A percentile compares a stretch with the other conserved stretches of the same genome.
Conservation (phyloP, 2,888 invertebrate genomes). For the Tanytarsus gracilentus region DNA sequence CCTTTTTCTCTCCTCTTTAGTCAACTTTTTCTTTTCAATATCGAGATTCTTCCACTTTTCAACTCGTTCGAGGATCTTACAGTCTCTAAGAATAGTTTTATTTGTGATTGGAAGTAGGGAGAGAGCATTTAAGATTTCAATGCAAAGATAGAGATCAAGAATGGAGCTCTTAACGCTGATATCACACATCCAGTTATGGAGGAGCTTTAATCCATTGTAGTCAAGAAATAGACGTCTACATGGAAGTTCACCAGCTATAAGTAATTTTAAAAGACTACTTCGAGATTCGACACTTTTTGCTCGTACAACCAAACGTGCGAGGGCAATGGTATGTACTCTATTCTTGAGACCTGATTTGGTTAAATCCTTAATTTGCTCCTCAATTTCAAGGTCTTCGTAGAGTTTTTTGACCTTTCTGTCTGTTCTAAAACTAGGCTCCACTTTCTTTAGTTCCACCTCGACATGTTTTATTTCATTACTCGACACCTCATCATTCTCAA, state of each 20-base stretch:
- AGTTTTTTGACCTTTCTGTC: constrained; percentile 40
- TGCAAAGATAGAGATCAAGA: constrained; percentile 44
- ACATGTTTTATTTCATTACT: too few species aligned
- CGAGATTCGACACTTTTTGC: constrained; percentile 75
- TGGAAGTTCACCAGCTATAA: constrained; percentile 71
- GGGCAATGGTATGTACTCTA: constrained; percentile 77
- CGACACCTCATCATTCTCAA: constrained; percentile 47
- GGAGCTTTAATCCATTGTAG: constrained; percentile 81
- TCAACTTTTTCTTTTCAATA: constrained; percentile 37
- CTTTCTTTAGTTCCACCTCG: constrained; percentile 38
- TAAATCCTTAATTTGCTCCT: constrained; percentile 80
- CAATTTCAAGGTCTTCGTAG: constrained; percentile 61
- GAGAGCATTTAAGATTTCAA: constrained; percentile 67
- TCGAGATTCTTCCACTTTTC: constrained; percentile 64
- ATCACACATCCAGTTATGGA: constrained; percentile 90
- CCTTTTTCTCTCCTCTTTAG: constrained; percentile 32
- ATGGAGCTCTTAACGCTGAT: constrained; percentile 33
- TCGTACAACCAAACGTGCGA: constrained; percentile 85
- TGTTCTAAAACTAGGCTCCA: constrained; percentile 41
- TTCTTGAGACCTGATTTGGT: constrained; percentile 73
- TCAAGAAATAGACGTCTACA: constrained; percentile 81
- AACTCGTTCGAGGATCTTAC: constrained; percentile 75
- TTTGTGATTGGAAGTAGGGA: constrained; percentile 84
- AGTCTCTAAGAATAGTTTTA: constrained; percentile 86
- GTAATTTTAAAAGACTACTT: constrained; percentile 62